A percentile compares a stretch with the other conserved stretches of the same genome.
Evolutionary conservation across 2,888 invertebrate species (phyloP).

Genomic region (Tetramorium bicarinatum): DNA sequence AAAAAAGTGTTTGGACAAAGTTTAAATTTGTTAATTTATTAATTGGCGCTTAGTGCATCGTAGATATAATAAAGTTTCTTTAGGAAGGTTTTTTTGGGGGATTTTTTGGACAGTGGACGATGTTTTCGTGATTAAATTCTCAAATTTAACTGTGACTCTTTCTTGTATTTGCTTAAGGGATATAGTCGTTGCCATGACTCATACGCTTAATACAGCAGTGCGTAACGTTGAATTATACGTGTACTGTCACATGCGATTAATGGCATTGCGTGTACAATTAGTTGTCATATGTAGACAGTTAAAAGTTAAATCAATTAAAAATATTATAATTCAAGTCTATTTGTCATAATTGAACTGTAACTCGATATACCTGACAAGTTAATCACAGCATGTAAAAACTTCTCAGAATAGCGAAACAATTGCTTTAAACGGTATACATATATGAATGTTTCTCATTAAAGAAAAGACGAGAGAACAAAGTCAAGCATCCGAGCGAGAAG

Average conservation of each 20-base stretch:
- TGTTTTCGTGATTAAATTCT: neutral
- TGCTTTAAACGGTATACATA: neutral
- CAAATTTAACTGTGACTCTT: neutral
- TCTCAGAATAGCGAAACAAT: neutral
- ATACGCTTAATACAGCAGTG: slow-evolving; percentile 10
- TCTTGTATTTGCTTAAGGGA: neutral
- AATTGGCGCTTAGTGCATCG: neutral
- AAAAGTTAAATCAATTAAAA: slow-evolving; percentile 6
- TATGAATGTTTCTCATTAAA: neutral
- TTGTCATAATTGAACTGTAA: neutral
- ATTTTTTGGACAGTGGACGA: neutral
- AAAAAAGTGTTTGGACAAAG: neutral
- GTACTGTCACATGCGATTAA: neutral
- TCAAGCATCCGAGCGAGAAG: neutral
- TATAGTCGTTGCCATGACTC: neutral
- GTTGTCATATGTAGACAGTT: neutral
- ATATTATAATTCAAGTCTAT: neutral
- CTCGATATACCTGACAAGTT: neutral
- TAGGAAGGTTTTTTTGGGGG: neutral
- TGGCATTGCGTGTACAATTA: neutral
- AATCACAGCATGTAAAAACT: neutral
- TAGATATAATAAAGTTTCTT: neutral
- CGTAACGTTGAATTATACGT: neutral
- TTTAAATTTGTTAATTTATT: neutral
- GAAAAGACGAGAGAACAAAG: neutral